These are phyloP conservation scores for Phyllopteryx taeniolatus DNA, from an alignment of 2,113 vertebrate genomes.

Conservation along the genomic window DNA sequence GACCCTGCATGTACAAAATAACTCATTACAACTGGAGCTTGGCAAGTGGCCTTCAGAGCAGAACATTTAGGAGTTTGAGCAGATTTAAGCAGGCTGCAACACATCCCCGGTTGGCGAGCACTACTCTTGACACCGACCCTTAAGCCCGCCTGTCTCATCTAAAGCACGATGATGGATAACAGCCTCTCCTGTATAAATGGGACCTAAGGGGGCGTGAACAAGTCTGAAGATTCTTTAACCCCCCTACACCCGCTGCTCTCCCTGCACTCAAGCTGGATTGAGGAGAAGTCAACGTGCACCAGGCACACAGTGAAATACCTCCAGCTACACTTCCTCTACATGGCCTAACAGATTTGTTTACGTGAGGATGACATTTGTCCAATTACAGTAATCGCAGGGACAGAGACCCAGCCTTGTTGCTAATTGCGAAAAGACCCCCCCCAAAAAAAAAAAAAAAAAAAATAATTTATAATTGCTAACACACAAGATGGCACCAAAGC, in stretches of 20 bases:
- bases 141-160: conserved; percentile 30
- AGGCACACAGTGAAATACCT: conserved; percentile 42
- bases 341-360: background rate
- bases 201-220: conserved; percentile 45
- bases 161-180: conserved; percentile 53
- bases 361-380: conserved; percentile 8
- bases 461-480: no score
- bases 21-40: background rate
- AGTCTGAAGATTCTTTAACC: conserved; percentile 46
- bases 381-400: background rate
- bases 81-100: background rate
- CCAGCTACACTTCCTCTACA: conserved; percentile 35
- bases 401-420: background rate
- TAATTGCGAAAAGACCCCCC: no score
- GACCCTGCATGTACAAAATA: background rate
- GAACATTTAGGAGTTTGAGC: background rate
- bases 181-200: conserved; percentile 42
- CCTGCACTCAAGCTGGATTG: conserved; percentile 3
- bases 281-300: conserved; percentile 8
- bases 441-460: no score
- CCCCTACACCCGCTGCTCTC: background rate
- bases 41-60: background rate
- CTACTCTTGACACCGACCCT: conserved; percentile 27
- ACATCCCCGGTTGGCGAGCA: background rate
- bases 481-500: background rate